A percentile compares a stretch with the other conserved stretches of the same genome.
phyloP scores from a whole-genome alignment of 2,113 vertebrate genomes.

The Grammatotria lemairii region DNA sequence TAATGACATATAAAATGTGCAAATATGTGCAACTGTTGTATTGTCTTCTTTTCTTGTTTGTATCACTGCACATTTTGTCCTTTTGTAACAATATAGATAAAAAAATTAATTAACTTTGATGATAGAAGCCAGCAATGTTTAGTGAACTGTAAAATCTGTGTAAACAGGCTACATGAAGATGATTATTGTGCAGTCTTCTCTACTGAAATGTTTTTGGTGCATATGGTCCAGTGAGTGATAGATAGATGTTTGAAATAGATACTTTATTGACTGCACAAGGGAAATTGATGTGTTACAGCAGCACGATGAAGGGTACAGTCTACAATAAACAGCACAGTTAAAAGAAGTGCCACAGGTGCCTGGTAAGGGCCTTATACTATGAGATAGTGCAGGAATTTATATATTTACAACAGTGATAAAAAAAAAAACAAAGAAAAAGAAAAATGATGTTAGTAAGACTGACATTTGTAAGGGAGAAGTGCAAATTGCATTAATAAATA shows the following conservation, averaged over 20 bases:
- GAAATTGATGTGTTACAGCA: neutral
- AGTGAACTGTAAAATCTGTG: neutral
- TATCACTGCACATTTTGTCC: neutral
- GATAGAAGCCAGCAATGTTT: neutral
- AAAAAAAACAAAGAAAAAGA: neutral
- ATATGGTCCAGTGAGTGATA: neutral
- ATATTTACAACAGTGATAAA: neutral
- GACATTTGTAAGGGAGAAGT: neutral
- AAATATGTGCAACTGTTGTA: neutral
- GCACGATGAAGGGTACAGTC: neutral
- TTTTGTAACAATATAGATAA: neutral
- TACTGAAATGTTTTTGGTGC: neutral
- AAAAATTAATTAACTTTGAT: fast-evolving
- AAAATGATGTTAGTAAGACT: fast-evolving
- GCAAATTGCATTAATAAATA: neutral
- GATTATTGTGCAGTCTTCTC: neutral
- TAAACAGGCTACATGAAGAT: neutral
- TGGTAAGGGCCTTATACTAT: neutral
- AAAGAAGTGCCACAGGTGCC: neutral
- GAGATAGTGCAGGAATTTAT: neutral
- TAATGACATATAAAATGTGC: neutral
- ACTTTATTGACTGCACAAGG: neutral
- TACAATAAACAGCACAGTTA: neutral
- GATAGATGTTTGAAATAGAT: neutral
- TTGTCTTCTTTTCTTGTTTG: neutral